A percentile compares a stretch with the other conserved stretches of the same genome.
Evolutionary conservation across 2,797 vertebrate genomes (phyloP).

Genomic region (Harpagifer antarcticus): DNA sequence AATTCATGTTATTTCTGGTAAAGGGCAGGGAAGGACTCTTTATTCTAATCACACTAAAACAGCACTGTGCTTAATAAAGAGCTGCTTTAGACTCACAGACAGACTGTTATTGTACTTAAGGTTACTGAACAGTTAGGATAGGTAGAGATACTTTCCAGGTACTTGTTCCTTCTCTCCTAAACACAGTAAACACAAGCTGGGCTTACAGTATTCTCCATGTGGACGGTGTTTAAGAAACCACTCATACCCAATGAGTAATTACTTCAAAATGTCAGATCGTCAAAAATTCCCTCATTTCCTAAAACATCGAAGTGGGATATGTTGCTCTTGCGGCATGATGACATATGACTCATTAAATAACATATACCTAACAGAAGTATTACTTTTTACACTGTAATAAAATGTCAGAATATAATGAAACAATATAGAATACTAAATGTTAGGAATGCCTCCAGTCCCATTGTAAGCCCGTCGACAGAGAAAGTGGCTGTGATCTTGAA

Average conservation of each 20-base stretch:
- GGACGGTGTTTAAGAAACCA: conserved; percentile 11
- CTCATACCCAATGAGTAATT: not conserved
- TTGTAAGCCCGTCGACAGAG: conserved; percentile 49
- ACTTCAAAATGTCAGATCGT: conserved; percentile 5
- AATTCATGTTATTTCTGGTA: conserved; percentile 80
- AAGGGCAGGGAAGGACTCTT: conserved; percentile 68
- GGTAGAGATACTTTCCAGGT: conserved; percentile 24
- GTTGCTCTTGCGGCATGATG: not conserved
- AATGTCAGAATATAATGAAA: conserved; percentile 21
- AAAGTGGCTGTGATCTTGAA: conserved; percentile 76
- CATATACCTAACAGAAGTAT: conserved; percentile 7
- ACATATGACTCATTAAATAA: not conserved
- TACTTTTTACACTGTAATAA: conserved; percentile 3
- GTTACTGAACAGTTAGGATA: conserved; percentile 8
- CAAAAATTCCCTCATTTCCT: conserved; percentile 3
- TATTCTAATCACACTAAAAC: conserved; percentile 77
- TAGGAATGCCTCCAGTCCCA: conserved; percentile 34
- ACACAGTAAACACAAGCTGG: conserved; percentile 12
- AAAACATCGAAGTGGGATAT: conserved; percentile 4
- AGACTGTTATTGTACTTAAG: conserved; percentile 34
- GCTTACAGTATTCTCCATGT: not conserved
- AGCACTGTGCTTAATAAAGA: conserved; percentile 67
- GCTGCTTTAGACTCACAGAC: conserved; percentile 42
- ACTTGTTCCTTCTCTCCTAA: conserved; percentile 15
- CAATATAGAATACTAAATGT: conserved; percentile 29